Conservation (phyloP, 2,797 vertebrate species). For the Lepus oiostolus region DNA sequence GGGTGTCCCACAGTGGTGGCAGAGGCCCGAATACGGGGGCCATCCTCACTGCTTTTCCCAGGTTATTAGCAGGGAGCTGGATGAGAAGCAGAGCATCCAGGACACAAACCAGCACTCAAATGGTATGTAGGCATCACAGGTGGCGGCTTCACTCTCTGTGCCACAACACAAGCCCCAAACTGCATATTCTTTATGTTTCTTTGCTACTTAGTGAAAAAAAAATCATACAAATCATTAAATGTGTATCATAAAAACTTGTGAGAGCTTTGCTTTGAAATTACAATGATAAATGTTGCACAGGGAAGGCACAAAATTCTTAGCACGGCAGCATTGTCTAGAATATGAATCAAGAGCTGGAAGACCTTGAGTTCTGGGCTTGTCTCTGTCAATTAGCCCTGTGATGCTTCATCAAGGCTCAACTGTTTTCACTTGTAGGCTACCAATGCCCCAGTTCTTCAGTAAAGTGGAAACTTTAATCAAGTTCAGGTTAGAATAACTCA, state of each 20-base stretch:
- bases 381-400: neutral
- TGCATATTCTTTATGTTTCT: neutral
- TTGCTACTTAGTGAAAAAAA: neutral
- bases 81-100: too few species aligned
- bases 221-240: neutral
- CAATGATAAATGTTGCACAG: neutral
- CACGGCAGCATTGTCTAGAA: neutral
- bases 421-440: neutral
- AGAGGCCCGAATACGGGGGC: too few species aligned
- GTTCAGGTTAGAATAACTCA: neutral
- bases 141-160: too few species aligned
- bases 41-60: too few species aligned
- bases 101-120: too few species aligned
- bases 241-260: neutral
- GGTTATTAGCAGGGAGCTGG: too few species aligned
- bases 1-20: too few species aligned
- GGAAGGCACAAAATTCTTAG: neutral
- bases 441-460: neutral
- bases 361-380: neutral
- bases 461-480: slow-evolving; percentile 26
- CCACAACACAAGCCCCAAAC: neutral
- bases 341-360: neutral
- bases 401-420: neutral
- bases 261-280: neutral
- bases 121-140: too few species aligned